Evolutionary conservation across 2,888 invertebrate species (phyloP), one percentile per base, ranked within the genome.

Genomic region (Rhamnusium bicolor): DNA sequence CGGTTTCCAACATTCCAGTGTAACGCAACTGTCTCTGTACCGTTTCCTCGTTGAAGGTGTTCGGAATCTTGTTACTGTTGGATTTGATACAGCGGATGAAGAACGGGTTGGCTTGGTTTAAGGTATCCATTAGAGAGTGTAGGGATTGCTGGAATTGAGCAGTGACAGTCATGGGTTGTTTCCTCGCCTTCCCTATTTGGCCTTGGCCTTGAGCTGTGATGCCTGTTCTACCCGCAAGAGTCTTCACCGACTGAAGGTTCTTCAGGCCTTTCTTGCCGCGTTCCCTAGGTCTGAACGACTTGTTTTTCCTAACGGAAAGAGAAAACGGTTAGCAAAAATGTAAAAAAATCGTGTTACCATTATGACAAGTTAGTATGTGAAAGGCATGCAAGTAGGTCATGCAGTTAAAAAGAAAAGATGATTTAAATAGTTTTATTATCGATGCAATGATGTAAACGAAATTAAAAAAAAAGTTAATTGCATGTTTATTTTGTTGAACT

Each of bases 1-100:
- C 98, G 0, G 98, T 98, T 86, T 98, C 98, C 83, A 98, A 86
- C 98, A 98, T 98, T 74, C 98, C 98, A 0, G 98, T 98, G 88
- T 98, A 98, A 8, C 98, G 91, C 72, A 98, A 90, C 86, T 96
- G 95, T 63, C 97, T 90, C 83, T 97, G 94, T 7, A 98, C 97
- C 0, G 97, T 96, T 76, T 96, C 96, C 83, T 98, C 96, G 87
- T 98, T 97, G 88, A 98, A 98, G 79, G 94, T 93, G 86, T 97
- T 97, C 0, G 98, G 94, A 76, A 95, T 93, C 91, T 98, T 98
- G 74, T 86, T 75, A 63, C 75, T 93, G 88, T 98, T 98, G 67
- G 97, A 97, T 89, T 98, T 98, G 86, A 98, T 98, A 87, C 98
- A 98, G 74, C 98, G 89, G 74, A 95, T 93, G 86, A 95, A 95